phyloP scores from a whole-genome alignment of 1,140 invertebrate species.

The Planococcus citri region DNA sequence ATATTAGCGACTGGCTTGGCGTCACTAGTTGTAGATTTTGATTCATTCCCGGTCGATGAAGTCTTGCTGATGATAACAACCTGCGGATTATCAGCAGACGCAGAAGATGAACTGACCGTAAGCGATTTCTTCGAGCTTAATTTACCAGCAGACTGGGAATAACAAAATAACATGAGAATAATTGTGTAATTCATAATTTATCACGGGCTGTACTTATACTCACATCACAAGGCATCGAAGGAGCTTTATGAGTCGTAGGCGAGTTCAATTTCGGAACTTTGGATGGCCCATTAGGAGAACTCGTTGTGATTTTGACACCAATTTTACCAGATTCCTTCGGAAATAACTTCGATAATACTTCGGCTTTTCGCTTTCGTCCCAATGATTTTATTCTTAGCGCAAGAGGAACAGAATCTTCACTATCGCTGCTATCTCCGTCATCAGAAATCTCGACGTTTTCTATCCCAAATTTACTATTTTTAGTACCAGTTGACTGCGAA shows the following conservation, averaged over 20 bases:
- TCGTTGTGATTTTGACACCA: conserved; percentile 72
- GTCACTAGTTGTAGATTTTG: not conserved
- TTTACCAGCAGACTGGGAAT: not conserved
- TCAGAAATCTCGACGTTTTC: not conserved
- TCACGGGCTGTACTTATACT: too few species aligned
- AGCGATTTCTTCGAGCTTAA: not conserved
- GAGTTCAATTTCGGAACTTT: conserved; percentile 36
- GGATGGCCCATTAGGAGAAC: conserved; percentile 40
- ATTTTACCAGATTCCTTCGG: conserved; percentile 68
- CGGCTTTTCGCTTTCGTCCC: conserved; percentile 51
- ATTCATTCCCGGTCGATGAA: not conserved
- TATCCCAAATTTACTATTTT: not conserved
- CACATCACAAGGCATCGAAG: too few species aligned
- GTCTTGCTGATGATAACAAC: not conserved
- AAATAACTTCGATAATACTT: conserved; percentile 46
- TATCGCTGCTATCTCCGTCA: not conserved
- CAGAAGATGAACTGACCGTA: not conserved
- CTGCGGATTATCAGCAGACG: not conserved
- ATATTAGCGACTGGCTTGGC: not conserved
- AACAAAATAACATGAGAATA: too few species aligned
- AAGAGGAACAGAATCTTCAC: not conserved
- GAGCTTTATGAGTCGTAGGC: not conserved
- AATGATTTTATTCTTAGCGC: not conserved
- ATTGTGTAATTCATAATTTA: too few species aligned
- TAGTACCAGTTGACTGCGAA: too few species aligned